A percentile compares a stretch with the other conserved stretches of the same genome.
Evolutionary conservation across 2,113 vertebrate species (phyloP).

Genomic region (Gymnobelideus leadbeateri): DNA sequence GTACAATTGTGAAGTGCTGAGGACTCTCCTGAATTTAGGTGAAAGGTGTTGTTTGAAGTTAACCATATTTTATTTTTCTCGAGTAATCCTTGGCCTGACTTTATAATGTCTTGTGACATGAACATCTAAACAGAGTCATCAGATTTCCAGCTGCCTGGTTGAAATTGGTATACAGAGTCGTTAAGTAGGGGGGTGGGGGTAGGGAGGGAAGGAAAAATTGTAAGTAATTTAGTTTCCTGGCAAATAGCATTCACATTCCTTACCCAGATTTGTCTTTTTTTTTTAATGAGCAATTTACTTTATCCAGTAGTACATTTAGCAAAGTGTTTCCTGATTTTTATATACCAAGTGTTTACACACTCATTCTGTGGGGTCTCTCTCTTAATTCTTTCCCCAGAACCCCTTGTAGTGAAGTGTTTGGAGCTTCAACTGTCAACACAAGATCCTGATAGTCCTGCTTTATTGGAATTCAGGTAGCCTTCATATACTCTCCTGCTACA

Average conservation of each 20-base stretch:
- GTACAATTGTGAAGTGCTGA: conserved; percentile 57
- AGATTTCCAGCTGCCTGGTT: conserved; percentile 71
- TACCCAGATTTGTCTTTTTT: conserved; percentile 51
- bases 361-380: neutral
- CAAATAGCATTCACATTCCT: conserved; percentile 75
- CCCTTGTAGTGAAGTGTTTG: conserved; percentile 5
- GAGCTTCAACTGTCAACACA: neutral
- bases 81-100: conserved; percentile 79
- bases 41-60: conserved; percentile 87
- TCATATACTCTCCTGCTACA: neutral
- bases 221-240: conserved; percentile 77
- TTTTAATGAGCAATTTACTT: conserved; percentile 74
- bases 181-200: neutral
- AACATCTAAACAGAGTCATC: conserved; percentile 83
- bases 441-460: neutral
- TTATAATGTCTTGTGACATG: conserved; percentile 79
- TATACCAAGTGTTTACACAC: conserved; percentile 64
- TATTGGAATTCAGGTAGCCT: neutral
- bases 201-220: conserved; percentile 64
- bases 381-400: neutral
- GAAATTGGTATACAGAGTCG: conserved; percentile 76
- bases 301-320: conserved; percentile 82
- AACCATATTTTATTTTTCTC: conserved; percentile 84
- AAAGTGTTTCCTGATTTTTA: conserved; percentile 81
- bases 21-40: conserved; percentile 80